Percentiles rank a stretch among this genome's conserved stretches.
Conservation (phyloP, 1,140 invertebrate genomes). For the Atopsyche davidsoni region DNA sequence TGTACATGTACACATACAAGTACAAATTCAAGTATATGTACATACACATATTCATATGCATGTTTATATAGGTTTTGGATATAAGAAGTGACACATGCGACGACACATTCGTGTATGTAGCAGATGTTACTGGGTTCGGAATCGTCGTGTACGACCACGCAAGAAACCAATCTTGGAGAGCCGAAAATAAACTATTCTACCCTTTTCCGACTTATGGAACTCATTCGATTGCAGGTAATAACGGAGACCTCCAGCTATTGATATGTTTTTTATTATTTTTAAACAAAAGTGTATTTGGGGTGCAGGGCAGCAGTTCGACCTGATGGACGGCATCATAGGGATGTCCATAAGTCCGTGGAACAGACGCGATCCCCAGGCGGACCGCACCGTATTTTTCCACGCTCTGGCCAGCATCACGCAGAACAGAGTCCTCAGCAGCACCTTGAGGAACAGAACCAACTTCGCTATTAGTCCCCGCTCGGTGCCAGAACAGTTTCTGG, state of each 20-base stretch:
- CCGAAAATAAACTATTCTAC: conserved; percentile 61
- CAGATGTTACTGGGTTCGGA: conserved; percentile 62
- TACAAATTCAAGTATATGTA: no score
- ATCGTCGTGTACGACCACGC: conserved; percentile 63
- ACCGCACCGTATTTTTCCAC: conserved; percentile 68
- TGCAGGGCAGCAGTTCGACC: conserved; percentile 60
- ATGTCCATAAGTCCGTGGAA: conserved; percentile 55
- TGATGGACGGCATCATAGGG: conserved; percentile 70
- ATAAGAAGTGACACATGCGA: conserved; percentile 55
- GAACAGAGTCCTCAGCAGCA: conserved; percentile 57
- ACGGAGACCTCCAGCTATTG: conserved; percentile 50
- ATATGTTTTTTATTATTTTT: no score
- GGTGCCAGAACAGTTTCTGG: conserved; percentile 7
- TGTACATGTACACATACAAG: no score
- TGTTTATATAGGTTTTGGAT: conserved; percentile 52
- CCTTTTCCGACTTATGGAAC: conserved; percentile 62
- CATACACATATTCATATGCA: no score
- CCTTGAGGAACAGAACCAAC: conserved; percentile 53
- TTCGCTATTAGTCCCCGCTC: conserved; percentile 41
- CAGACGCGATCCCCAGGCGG: conserved; percentile 33
- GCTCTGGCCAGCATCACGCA: conserved; percentile 64
- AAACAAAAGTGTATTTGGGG: neutral
- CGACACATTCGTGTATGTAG: conserved; percentile 49
- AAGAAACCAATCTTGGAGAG: conserved; percentile 56
- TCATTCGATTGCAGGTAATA: conserved; percentile 54